Evolutionary conservation across 2,797 vertebrate genomes (phyloP).

Genomic region (Varecia variegata): DNA sequence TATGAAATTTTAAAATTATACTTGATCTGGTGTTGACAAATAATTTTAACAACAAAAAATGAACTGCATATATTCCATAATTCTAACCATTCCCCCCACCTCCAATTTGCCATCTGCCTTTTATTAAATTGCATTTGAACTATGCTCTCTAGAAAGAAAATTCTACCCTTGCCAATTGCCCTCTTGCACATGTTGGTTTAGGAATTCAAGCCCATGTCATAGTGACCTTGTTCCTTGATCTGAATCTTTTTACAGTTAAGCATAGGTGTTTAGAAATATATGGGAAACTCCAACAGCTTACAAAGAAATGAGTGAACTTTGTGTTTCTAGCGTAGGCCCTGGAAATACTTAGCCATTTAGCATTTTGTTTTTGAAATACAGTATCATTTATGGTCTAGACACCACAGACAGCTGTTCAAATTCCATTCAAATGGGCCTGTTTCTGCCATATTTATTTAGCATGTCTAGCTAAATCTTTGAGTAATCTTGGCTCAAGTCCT

Average conservation of each 20-base stretch:
- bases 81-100: slow-evolving; percentile 7
- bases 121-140: slow-evolving; percentile 59
- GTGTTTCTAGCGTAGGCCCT: background rate
- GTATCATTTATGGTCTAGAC: slow-evolving; percentile 75
- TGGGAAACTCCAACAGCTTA: slow-evolving; percentile 56
- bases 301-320: slow-evolving; percentile 66
- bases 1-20: slow-evolving; percentile 48
- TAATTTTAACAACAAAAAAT: slow-evolving; percentile 53
- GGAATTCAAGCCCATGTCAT: slow-evolving; percentile 26
- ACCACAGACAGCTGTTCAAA: slow-evolving; percentile 76
- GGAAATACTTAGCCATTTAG: slow-evolving; percentile 75
- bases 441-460: slow-evolving; percentile 78
- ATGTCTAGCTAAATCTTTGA: slow-evolving; percentile 70
- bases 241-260: slow-evolving; percentile 68
- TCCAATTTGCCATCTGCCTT: slow-evolving; percentile 58
- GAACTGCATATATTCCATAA: slow-evolving; percentile 26
- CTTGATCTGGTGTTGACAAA: slow-evolving; percentile 46
- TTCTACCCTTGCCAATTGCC: background rate
- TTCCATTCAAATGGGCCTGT: slow-evolving; percentile 73
- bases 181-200: slow-evolving; percentile 23
- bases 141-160: slow-evolving; percentile 36
- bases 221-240: slow-evolving; percentile 37
- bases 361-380: slow-evolving; percentile 81
- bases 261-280: slow-evolving; percentile 75
- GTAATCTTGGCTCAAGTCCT: slow-evolving; percentile 67